Evolutionary conservation across 2,888 invertebrate genomes (phyloP).

Genomic region (Noctua janthe): DNA sequence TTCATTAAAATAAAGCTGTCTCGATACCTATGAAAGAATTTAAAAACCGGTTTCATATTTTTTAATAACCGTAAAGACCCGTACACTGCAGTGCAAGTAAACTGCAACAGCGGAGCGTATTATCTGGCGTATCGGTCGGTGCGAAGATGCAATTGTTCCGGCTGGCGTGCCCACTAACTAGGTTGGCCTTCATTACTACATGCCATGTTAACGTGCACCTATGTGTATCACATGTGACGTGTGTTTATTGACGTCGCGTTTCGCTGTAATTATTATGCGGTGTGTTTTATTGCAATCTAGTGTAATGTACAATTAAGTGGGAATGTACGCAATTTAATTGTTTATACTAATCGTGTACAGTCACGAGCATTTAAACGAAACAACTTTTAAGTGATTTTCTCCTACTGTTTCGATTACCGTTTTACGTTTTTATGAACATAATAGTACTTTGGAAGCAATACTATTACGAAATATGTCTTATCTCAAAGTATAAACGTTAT

Average conservation of each 20-base stretch:
- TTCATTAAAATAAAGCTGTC: slow-evolving; percentile 28
- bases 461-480: neutral
- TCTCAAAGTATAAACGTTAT: neutral
- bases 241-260: slow-evolving; percentile 55
- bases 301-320: slow-evolving; percentile 51
- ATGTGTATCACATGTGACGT: slow-evolving; percentile 58
- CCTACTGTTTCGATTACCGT: neutral
- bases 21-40: neutral
- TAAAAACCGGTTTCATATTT: neutral
- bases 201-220: slow-evolving; percentile 59
- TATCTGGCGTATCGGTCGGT: slow-evolving; percentile 66
- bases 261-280: slow-evolving; percentile 51
- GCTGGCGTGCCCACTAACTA: slow-evolving; percentile 87
- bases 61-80: slow-evolving; percentile 11
- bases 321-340: slow-evolving; percentile 43
- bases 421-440: neutral
- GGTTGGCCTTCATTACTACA: slow-evolving; percentile 85
- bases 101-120: slow-evolving; percentile 53
- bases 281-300: slow-evolving; percentile 54
- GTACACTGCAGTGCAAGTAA: slow-evolving; percentile 51
- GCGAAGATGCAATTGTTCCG: slow-evolving; percentile 90
- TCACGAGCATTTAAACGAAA: neutral
- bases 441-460: neutral
- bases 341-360: slow-evolving; percentile 34
- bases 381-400: neutral